Evolutionary conservation across 2,113 vertebrate species (phyloP).

Genomic region (Campylorhamphus procurvoides): DNA sequence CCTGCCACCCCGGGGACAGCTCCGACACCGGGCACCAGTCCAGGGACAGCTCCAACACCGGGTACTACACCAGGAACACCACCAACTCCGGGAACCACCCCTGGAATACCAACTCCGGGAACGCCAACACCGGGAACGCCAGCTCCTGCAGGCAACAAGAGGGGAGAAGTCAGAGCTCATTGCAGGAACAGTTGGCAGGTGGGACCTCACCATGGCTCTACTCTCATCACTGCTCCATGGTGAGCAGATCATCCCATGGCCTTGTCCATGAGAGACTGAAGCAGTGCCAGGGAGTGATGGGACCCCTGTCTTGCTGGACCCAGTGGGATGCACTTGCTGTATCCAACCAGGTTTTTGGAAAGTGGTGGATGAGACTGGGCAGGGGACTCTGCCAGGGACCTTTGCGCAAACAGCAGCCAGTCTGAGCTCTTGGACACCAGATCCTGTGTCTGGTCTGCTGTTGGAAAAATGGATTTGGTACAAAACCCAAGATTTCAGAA

Average conservation of each 20-base stretch:
- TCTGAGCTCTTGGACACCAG: too few relatives aligned
- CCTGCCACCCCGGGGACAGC: conserved; percentile 1
- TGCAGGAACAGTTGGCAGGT: neutral
- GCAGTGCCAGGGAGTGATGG: accelerated
- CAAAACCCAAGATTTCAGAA: neutral
- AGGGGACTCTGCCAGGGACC: too few relatives aligned
- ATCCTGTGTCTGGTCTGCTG: accelerated
- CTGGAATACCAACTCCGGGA: neutral
- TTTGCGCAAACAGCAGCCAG: neutral
- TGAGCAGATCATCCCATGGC: neutral
- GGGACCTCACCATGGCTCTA: neutral
- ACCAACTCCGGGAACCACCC: neutral
- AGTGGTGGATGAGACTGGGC: accelerated
- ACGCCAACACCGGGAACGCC: neutral
- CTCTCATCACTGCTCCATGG: accelerated
- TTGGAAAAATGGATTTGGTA: neutral
- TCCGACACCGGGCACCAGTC: neutral
- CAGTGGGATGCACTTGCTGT: neutral
- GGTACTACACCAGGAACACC: neutral
- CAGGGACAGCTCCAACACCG: neutral
- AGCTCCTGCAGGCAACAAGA: neutral
- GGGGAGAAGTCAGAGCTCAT: neutral
- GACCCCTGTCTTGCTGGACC: neutral
- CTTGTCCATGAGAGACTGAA: neutral
- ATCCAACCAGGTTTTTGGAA: neutral